These are phyloP conservation scores for Amblyteles armatorius DNA, from an alignment of 2,888 invertebrate species.

Conservation along the genomic window DNA sequence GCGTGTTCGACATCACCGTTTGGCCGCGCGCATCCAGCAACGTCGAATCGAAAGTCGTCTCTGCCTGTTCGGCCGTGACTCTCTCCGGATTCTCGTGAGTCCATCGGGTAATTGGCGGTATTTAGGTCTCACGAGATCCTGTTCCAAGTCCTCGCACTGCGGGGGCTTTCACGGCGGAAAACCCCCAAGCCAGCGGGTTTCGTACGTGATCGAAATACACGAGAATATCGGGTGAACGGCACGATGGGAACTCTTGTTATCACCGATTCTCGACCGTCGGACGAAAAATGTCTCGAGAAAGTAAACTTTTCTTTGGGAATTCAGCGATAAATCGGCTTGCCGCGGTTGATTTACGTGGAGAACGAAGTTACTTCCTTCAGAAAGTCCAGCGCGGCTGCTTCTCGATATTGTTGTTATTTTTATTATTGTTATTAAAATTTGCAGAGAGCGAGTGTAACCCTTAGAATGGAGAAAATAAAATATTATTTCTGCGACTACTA, in stretches of 20 bases:
- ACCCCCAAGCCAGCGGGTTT: constrained; percentile 44
- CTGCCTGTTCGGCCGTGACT: constrained; percentile 13
- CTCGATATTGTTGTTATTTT: no score
- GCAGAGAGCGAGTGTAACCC: no score
- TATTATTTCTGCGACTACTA: no score
- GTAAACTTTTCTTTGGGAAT: constrained; percentile 27
- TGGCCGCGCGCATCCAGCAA: constrained; percentile 28
- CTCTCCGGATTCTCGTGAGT: constrained; percentile 45
- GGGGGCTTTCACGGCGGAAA: background rate
- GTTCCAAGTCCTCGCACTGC: constrained; percentile 62
- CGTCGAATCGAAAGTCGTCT: constrained; percentile 56
- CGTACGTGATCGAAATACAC: constrained; percentile 72
- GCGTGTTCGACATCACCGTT: constrained; percentile 50
- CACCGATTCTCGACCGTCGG: background rate
- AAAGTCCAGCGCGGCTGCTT: no score
- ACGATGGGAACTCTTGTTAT: constrained; percentile 24
- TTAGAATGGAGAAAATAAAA: no score
- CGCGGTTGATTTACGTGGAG: no score
- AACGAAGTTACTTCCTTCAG: no score
- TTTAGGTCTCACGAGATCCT: constrained; percentile 73
- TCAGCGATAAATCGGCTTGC: background rate
- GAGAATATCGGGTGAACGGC: constrained; percentile 61
- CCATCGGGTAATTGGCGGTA: constrained; percentile 73
- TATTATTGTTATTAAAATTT: no score
- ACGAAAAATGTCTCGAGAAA: constrained; percentile 21